Base-by-base conservation (phyloP, 2,113 vertebrate genomes). In the Willisornis vidua region DNA sequence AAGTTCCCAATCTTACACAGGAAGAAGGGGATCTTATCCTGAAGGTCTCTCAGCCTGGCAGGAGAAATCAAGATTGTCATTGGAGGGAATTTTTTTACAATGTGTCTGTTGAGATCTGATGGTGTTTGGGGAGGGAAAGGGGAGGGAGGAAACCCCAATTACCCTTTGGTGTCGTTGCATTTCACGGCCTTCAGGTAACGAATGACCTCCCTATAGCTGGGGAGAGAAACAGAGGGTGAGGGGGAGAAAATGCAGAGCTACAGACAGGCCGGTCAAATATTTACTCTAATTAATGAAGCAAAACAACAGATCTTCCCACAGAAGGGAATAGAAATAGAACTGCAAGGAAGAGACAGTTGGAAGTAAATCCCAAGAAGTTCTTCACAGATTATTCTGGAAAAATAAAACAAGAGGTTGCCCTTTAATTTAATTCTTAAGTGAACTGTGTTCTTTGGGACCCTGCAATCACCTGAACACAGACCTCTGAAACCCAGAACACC, bases 111-210 rank as follows among this genome's bases (percentile, higher is more conserved):
- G 49, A 51, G 49, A 49, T 49, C 11, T 24, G 48, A 24, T 13
- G 23, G 48, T 14, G 49, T 24, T 25, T 14, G 49, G 7, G 15
- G 31, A 5, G 26, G 7, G 12, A n/a, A 18, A 26, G 8, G 19
- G 12, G 22, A 7, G 43, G 7, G 9, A 4, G 23, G 5, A 22
- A 26, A 62, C n/a, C 1, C 6, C 39, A 55, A 70, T 95, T 68
- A 97, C 97, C 96, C 83, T 33, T 22, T 7, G 37, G 35, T 52
- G 9, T 97, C 93, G 5, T 35, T 73, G 61, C 97, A 97, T 46
- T 92, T 96, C 73, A 98, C 96, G 46, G 96, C 96, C 61, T 81
- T 97, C 93, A 98, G 89, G 74, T 97, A 98, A 20, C 95, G 95
- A 70, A 97, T 90, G 48, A 96, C 78, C 63, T 98, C 96, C 49